Conservation (phyloP, 2,113 vertebrate genomes). For the Urocynchramus pylzowi region DNA sequence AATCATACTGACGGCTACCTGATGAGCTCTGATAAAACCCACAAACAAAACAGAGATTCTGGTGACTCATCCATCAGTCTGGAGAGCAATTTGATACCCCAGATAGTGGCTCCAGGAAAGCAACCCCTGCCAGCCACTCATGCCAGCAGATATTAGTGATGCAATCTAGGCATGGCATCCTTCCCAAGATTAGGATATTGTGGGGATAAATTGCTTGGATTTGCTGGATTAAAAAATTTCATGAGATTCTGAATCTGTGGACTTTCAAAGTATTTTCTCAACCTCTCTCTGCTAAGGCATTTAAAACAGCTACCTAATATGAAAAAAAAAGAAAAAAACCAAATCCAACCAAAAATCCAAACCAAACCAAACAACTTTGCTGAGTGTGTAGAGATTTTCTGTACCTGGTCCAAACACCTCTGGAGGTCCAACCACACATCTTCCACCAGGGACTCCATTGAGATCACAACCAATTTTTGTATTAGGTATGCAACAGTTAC, state of each 20-base stretch:
- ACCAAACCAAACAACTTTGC: background rate
- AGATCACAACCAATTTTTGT: background rate
- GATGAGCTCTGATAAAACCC: slow-evolving; percentile 52
- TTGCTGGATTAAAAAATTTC: background rate
- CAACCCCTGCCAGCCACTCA: slow-evolving; percentile 9
- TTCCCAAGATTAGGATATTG: background rate
- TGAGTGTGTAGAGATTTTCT: background rate
- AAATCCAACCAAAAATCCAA: background rate
- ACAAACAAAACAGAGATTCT: slow-evolving; percentile 46
- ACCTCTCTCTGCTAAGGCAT: background rate
- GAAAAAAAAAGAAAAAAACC: background rate
- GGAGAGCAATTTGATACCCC: background rate
- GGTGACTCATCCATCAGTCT: slow-evolving; percentile 51
- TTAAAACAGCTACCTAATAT: background rate
- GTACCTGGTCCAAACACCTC: background rate
- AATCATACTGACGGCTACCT: slow-evolving; percentile 55
- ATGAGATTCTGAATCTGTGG: background rate
- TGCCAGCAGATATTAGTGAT: background rate
- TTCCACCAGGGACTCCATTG: background rate
- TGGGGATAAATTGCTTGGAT: background rate
- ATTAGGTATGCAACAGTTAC: background rate
- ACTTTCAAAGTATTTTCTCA: background rate
- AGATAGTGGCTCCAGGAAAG: background rate
- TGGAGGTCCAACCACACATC: background rate
- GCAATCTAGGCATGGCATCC: background rate